Base-by-base conservation (phyloP, 2,888 invertebrate species). In the Zeuzera pyrina region DNA sequence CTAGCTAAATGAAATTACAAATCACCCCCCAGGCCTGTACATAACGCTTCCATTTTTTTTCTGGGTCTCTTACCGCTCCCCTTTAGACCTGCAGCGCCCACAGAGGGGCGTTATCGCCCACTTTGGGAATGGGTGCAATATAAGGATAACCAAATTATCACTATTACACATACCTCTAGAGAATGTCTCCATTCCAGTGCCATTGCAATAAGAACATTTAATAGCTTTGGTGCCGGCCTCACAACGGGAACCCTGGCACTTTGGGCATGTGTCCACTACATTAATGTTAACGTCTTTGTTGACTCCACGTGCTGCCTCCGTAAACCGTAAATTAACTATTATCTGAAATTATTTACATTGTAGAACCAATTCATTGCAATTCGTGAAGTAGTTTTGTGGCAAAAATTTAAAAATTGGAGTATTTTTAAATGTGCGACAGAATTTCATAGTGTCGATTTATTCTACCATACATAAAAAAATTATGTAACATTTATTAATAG, bases 111-210 rank as follows among this genome's bases (percentile, higher is more conserved):
- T n/a, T n/a, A n/a, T n/a, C n/a, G n/a, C n/a, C n/a, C n/a, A n/a
- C n/a, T n/a, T n/a, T n/a, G n/a, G n/a, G n/a, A n/a, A n/a, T n/a
- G n/a, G n/a, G n/a, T n/a, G n/a, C n/a, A n/a, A n/a, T n/a, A n/a
- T n/a, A n/a, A n/a, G n/a, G n/a, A n/a, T n/a, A n/a, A n/a, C n/a
- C n/a, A n/a, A n/a, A n/a, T 12, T 14, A 12, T 21, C 19, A 12
- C 10, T 23, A 23, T 4, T 25, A 30, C 14, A 33, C 42, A 31
- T 46, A 87, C 87, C 88, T 43, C 91, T 90, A 11, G 89, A 89
- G 44, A 95, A 90, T 6, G 94, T 94, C 73, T 96, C 95, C 91
- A 97, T 95, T 34, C 99, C 99, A 2, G 95, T 93, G 5, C 99
- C 99, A 76, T 97, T 95, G 66, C 99, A 99, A 59, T 92, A 92